These are phyloP conservation scores for Polydrusus cervinus DNA, from an alignment of 2,888 invertebrate species.

Conservation along the genomic window DNA sequence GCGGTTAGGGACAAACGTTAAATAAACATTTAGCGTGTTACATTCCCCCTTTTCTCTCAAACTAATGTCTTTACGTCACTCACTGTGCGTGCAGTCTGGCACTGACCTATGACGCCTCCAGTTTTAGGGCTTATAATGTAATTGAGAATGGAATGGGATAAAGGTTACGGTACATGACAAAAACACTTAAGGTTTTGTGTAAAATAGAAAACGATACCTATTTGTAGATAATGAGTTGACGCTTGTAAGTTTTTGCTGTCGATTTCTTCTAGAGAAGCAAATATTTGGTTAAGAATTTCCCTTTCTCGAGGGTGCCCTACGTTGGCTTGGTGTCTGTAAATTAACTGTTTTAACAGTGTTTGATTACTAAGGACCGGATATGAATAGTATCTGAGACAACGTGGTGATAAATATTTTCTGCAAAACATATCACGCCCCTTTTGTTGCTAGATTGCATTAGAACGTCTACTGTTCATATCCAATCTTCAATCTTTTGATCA, in stretches of 20 bases:
- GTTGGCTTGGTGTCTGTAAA: no score
- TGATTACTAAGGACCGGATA: no score
- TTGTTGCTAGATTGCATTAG: no score
- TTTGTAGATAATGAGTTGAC: not conserved
- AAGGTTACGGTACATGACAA: slow-evolving; percentile 48
- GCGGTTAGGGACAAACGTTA: slow-evolving; percentile 55
- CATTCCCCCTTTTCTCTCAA: slow-evolving; percentile 51
- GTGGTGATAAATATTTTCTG: no score
- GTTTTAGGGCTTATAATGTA: slow-evolving; percentile 53
- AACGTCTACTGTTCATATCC: no score
- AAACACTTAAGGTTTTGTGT: slow-evolving; percentile 49
- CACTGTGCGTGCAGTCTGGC: slow-evolving; percentile 55
- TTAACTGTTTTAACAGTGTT: no score
- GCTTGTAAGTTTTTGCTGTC: not conserved
- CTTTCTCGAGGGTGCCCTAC: no score
- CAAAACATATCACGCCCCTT: no score
- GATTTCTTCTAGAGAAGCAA: not conserved
- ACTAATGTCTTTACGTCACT: slow-evolving; percentile 56
- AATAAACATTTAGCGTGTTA: slow-evolving; percentile 55
- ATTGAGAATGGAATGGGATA: slow-evolving; percentile 55
- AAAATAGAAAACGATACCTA: not conserved
- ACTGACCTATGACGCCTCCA: slow-evolving; percentile 55
- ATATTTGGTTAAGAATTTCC: not conserved
- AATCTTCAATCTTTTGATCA: no score
- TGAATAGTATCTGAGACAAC: no score